Evolutionary conservation across 2,113 vertebrate species (phyloP).

Genomic region (Atrichornis clamosus): DNA sequence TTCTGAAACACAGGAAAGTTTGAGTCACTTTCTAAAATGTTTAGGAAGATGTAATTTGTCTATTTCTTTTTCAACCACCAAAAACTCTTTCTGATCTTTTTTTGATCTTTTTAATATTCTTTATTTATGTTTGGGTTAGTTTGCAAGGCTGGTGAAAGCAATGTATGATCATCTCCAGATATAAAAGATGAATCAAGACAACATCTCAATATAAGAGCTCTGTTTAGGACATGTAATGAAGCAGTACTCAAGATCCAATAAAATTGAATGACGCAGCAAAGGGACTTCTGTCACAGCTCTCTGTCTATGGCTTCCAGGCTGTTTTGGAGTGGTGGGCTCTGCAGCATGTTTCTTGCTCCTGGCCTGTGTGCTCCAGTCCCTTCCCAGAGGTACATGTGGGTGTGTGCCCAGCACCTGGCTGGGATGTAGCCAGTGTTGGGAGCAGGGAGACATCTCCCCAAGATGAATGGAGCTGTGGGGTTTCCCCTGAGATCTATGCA

Average conservation of each 20-base stretch:
- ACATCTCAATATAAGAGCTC: background rate
- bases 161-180: background rate
- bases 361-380: background rate
- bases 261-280: background rate
- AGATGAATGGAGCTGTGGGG: background rate
- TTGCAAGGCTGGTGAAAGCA: background rate
- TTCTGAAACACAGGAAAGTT: background rate
- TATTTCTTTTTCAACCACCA: background rate
- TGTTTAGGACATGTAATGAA: background rate
- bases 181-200: background rate
- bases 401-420: background rate
- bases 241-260: accelerated
- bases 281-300: background rate
- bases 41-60: background rate
- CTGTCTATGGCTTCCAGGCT: background rate
- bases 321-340: background rate
- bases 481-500: background rate
- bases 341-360: background rate
- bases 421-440: background rate
- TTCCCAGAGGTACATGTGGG: background rate
- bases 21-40: background rate
- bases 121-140: background rate
- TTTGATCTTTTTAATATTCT: background rate
- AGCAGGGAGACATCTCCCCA: background rate
- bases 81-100: background rate